Conservation (phyloP, 37 sponge, comb jelly and placozoan species). For the Halichondria panicea region DNA sequence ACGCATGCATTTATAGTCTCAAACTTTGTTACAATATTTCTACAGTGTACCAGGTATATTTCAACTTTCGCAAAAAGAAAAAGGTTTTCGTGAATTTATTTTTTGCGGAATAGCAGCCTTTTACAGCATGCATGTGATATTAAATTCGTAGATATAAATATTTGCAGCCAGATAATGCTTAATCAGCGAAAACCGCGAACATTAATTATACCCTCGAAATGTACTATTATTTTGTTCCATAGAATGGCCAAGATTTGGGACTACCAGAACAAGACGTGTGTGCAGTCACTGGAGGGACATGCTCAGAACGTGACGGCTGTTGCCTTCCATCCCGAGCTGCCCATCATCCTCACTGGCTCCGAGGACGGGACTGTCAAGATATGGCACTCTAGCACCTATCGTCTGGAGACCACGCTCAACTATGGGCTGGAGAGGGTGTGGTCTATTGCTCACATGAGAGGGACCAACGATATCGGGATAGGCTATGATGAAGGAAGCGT, state of each 20-base stretch:
- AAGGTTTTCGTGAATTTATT: no score
- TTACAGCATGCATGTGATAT: no score
- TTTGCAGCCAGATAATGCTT: no score
- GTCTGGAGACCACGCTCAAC: conserved; percentile 96
- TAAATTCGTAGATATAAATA: no score
- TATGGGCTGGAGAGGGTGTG: conserved; percentile 98
- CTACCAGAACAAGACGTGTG: conserved; percentile 97
- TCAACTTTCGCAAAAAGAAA: no score
- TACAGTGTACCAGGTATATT: no score
- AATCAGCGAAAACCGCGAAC: background rate
- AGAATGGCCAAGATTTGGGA: conserved; percentile 93
- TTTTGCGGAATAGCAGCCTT: no score
- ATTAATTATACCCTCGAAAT: background rate
- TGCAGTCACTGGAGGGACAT: conserved; percentile 96
- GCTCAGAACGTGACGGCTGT: conserved; percentile 93
- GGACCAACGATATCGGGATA: conserved; percentile 87
- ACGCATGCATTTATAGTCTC: background rate
- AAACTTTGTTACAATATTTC: background rate
- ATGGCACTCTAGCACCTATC: conserved; percentile 97
- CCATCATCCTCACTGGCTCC: conserved; percentile 92
- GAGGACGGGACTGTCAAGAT: conserved; percentile 93
- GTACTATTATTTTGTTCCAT: background rate
- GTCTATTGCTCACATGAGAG: conserved; percentile 73
- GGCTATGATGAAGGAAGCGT: conserved; percentile 98
- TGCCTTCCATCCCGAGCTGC: conserved; percentile 94